phyloP scores from a whole-genome alignment of 1,140 invertebrate species.

The Dufourea novaeangliae region DNA sequence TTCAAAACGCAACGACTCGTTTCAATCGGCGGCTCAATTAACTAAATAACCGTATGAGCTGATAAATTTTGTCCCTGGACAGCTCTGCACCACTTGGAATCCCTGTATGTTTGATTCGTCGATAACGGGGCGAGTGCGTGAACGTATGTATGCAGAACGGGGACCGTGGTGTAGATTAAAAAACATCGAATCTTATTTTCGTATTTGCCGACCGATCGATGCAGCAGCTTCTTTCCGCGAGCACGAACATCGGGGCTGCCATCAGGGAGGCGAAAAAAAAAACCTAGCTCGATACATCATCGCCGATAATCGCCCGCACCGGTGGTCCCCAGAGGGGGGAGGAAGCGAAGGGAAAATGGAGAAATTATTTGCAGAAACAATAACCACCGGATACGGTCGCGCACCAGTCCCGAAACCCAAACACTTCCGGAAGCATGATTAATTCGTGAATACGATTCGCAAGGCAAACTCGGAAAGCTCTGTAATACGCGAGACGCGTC shows the following conservation, averaged over 20 bases:
- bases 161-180: slow-evolving; percentile 21
- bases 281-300: not conserved
- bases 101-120: not conserved
- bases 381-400: slow-evolving; percentile 16
- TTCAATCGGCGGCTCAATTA: slow-evolving; percentile 31
- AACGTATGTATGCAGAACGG: no score
- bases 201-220: not conserved
- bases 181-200: slow-evolving; percentile 4
- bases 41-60: no score
- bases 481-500: slow-evolving; percentile 61
- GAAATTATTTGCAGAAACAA: slow-evolving; percentile 48
- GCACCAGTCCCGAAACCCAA: not conserved
- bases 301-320: not conserved
- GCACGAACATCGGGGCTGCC: not conserved
- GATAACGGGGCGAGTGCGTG: no score
- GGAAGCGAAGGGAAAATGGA: not conserved
- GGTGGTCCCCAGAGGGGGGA: not conserved
- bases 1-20: not conserved
- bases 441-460: slow-evolving; percentile 49
- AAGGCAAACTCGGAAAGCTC: slow-evolving; percentile 53
- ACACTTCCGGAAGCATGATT: slow-evolving; percentile 41
- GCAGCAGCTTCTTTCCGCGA: not conserved
- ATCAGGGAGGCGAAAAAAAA: no score
- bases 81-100: no score
- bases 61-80: no score